Evolutionary conservation across 2,113 vertebrate species (phyloP).

Genomic region (Cyprinodon brontotheroides): DNA sequence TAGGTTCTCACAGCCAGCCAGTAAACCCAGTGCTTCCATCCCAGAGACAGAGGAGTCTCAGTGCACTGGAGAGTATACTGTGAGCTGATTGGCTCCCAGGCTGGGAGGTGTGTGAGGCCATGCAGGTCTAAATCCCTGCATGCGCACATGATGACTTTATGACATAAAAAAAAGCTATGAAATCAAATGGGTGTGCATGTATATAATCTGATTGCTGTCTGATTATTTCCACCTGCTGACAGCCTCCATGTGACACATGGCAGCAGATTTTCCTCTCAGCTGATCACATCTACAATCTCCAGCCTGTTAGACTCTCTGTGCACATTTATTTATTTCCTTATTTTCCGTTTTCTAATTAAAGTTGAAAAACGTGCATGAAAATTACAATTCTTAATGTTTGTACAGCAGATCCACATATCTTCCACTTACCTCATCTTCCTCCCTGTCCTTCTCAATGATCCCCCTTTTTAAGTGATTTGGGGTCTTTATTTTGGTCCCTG

Average conservation of each 20-base stretch:
- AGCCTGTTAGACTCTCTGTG: too few relatives aligned
- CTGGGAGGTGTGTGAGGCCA: conserved; percentile 43
- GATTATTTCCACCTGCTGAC: conserved; percentile 55
- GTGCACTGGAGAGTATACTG: conserved; percentile 1
- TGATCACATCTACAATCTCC: too few relatives aligned
- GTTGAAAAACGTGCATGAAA: background rate
- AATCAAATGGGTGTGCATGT: background rate
- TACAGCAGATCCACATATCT: conserved; percentile 35
- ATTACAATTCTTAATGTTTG: background rate
- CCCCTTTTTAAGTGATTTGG: background rate
- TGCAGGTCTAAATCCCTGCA: background rate
- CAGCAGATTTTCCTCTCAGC: background rate
- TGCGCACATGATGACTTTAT: background rate
- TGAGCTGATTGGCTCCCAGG: conserved; percentile 47
- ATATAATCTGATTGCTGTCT: conserved; percentile 18
- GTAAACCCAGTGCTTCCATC: conserved; percentile 25
- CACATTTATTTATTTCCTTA: too few relatives aligned
- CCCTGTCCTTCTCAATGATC: conserved; percentile 9
- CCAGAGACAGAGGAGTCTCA: conserved; percentile 27
- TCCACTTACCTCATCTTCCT: conserved; percentile 78
- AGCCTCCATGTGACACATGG: conserved; percentile 63
- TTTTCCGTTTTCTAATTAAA: background rate
- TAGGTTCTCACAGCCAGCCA: conserved; percentile 17
- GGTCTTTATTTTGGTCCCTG: background rate
- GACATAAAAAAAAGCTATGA: background rate